These are phyloP conservation scores for Chiridota heheva DNA, from an alignment of 35 echinoderm and acorn worm species.

Conservation along the genomic window DNA sequence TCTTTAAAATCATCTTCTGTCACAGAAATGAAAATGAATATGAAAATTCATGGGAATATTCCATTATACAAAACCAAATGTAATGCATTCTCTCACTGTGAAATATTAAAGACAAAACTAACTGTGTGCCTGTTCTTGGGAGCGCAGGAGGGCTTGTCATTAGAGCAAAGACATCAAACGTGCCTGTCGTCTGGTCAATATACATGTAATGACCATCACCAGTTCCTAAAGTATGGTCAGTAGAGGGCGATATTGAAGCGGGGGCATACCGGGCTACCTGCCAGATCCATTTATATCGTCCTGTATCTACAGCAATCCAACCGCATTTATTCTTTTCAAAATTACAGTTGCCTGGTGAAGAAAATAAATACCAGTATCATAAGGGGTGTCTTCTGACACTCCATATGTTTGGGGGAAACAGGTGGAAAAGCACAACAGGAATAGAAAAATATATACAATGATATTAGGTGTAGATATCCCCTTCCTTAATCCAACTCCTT, in stretches of 20 bases:
- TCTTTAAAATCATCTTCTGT: too few relatives aligned
- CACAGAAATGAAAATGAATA: background rate
- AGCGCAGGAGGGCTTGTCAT: conserved; percentile 12
- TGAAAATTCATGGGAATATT: background rate
- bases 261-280: conserved; percentile 19
- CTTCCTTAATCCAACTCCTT: background rate
- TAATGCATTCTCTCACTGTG: background rate
- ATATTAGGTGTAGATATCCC: background rate
- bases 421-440: background rate
- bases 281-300: conserved; percentile 41
- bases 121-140: background rate
- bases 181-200: conserved; percentile 28
- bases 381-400: background rate
- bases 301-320: conserved; percentile 39
- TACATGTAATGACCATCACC: conserved; percentile 52
- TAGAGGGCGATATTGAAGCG: background rate
- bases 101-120: background rate
- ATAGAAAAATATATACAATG: too few relatives aligned
- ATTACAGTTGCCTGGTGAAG: conserved; percentile 38
- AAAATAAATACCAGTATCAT: background rate
- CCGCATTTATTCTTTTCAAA: conserved; percentile 50
- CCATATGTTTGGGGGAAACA: background rate
- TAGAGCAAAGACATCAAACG: conserved; percentile 23
- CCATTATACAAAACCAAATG: background rate
- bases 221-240: conserved; percentile 35